Evolutionary conservation across 2,113 vertebrate species (phyloP).

Genomic region (Petrocephalus zakoni): DNA sequence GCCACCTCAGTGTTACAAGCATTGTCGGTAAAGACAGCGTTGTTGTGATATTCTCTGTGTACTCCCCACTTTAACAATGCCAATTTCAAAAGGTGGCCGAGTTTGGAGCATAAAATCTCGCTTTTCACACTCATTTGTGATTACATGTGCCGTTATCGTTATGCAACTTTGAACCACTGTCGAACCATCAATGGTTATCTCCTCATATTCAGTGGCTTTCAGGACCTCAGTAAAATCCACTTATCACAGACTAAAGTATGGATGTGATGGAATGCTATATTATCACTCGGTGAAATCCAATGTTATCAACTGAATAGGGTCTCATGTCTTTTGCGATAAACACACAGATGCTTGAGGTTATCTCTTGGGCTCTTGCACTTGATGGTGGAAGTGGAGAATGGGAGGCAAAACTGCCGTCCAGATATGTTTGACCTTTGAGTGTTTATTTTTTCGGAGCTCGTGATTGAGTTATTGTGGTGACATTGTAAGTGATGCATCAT

Average conservation of each 20-base stretch:
- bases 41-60: not conserved
- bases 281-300: not conserved
- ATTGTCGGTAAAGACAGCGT: slow-evolving; percentile 14
- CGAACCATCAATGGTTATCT: not conserved
- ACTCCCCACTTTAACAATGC: slow-evolving; percentile 11
- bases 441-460: not conserved
- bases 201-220: not conserved
- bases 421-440: not conserved
- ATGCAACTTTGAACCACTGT: not conserved
- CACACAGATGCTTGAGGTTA: not conserved
- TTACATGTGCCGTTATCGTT: not conserved
- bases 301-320: not conserved
- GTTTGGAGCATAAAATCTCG: slow-evolving; percentile 4
- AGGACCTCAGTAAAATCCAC: not conserved
- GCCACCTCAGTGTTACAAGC: slow-evolving; percentile 12
- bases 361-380: not conserved
- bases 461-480: not conserved
- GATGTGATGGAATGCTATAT: not conserved
- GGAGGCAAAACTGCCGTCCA: not conserved
- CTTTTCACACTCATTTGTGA: not conserved
- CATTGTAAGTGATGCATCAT: not conserved
- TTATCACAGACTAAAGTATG: not conserved
- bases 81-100: not conserved
- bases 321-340: not conserved
- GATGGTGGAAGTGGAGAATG: not conserved